These are phyloP conservation scores for Camponotus pennsylvanicus DNA, from an alignment of 1,140 invertebrate genomes.

Conservation along the genomic window DNA sequence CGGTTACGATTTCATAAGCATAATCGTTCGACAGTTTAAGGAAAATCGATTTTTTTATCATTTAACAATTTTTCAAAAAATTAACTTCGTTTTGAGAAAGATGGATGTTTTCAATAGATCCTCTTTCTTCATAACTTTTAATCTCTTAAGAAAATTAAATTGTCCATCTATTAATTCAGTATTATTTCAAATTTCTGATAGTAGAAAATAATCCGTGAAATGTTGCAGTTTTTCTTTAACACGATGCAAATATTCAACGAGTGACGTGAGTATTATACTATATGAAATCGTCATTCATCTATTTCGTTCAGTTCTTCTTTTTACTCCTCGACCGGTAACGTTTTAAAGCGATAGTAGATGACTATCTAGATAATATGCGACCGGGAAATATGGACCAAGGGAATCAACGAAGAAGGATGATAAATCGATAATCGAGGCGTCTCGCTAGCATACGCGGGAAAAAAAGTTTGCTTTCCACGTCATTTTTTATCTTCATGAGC, in stretches of 20 bases:
- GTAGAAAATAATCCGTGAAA: not conserved
- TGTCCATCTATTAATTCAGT: not conserved
- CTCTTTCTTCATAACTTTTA: not conserved
- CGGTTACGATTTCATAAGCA: not conserved
- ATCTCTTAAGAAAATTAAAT: not conserved
- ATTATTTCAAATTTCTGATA: not conserved
- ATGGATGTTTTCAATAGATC: not conserved
- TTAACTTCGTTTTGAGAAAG: slow-evolving; percentile 19
- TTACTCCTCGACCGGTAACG: slow-evolving; percentile 7
- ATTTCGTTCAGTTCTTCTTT: not conserved
- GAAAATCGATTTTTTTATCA: not conserved
- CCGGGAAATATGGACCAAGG: slow-evolving; percentile 29
- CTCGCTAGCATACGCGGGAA: slow-evolving; percentile 28
- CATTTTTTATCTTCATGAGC: slow-evolving; percentile 27
- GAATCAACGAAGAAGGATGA: slow-evolving; percentile 37
- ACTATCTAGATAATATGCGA: slow-evolving; percentile 47
- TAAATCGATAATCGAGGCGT: slow-evolving; percentile 52
- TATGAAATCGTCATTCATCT: slow-evolving; percentile 14
- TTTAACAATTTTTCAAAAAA: not conserved
- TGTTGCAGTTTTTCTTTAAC: slow-evolving; percentile 7
- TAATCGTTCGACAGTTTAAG: slow-evolving; percentile 14
- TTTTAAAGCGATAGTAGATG: slow-evolving; percentile 46
- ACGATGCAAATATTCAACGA: not conserved
- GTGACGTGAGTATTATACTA: not conserved
- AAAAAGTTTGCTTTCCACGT: slow-evolving; percentile 33